Conservation (phyloP, 2,888 invertebrate species). For the Silvanus unidentatus region DNA sequence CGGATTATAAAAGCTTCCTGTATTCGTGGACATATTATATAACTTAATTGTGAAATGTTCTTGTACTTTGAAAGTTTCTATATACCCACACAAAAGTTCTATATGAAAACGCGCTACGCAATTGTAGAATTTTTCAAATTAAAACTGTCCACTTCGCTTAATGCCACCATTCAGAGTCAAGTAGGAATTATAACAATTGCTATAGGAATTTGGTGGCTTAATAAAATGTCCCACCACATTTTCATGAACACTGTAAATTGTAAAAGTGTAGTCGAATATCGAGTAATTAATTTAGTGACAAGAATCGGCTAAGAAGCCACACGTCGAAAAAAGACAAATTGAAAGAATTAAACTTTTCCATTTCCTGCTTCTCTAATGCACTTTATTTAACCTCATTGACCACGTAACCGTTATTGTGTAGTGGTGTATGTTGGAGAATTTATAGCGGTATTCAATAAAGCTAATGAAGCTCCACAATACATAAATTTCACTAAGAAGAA, state of each 20-base stretch:
- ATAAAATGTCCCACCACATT: too few species aligned
- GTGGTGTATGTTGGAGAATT: constrained; percentile 39
- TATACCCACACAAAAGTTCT: too few species aligned
- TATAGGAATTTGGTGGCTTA: too few species aligned
- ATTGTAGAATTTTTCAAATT: too few species aligned
- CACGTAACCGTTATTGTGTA: constrained; percentile 43
- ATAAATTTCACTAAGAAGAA: constrained; percentile 38
- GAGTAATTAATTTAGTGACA: constrained; percentile 28
- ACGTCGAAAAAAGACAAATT: constrained; percentile 37
- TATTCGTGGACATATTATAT: too few species aligned
- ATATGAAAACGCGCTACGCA: too few species aligned
- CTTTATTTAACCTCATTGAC: constrained; percentile 44
- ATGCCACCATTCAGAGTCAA: too few species aligned
- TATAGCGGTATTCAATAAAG: constrained; percentile 44
- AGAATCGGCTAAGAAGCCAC: constrained; percentile 30
- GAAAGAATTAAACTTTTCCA: constrained; percentile 42
- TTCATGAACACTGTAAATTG: too few species aligned
- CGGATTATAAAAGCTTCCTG: constrained; percentile 4
- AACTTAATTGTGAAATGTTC: too few species aligned
- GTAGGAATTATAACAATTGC: too few species aligned
- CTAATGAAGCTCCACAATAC: constrained; percentile 42
- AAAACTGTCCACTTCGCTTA: too few species aligned
- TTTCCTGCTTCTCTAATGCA: constrained; percentile 39
- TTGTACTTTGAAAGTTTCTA: too few species aligned
- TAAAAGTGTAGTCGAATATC: constrained; percentile 19